These are phyloP conservation scores for Drosophila macrothrix DNA, from an alignment of 2,888 invertebrate genomes.

Conservation along the genomic window DNA sequence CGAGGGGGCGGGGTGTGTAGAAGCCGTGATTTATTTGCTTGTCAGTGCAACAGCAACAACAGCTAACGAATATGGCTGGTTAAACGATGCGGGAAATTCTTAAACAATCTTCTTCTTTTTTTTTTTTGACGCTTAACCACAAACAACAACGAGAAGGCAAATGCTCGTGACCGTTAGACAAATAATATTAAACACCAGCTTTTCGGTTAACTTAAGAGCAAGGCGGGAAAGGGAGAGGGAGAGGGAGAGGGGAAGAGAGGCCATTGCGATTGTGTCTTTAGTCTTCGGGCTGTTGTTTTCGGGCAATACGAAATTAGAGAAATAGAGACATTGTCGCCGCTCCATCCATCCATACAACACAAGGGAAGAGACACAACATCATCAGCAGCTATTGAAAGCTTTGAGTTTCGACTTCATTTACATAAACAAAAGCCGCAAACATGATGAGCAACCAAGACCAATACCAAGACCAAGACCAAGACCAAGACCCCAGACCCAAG, in stretches of 20 bases:
- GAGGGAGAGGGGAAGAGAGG: not conserved
- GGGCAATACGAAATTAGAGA: constrained; percentile 71
- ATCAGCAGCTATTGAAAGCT: constrained; percentile 76
- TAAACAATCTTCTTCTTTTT: constrained; percentile 60
- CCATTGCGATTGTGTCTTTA: constrained; percentile 36
- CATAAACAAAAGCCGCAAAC: constrained; percentile 65
- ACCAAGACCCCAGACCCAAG: not conserved
- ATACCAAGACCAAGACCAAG: not conserved
- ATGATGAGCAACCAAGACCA: constrained; percentile 26
- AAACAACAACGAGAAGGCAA: constrained; percentile 67
- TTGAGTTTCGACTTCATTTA: constrained; percentile 65
- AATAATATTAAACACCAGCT: constrained; percentile 77
- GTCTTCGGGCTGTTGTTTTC: constrained; percentile 23
- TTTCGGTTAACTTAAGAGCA: constrained; percentile 5
- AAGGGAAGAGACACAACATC: constrained; percentile 59
- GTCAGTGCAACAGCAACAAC: constrained; percentile 68
- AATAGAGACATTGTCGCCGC: constrained; percentile 77
- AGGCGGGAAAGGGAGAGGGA: not conserved
- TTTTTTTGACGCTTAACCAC: constrained; percentile 67
- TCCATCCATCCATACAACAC: constrained; percentile 27
- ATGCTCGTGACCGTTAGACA: constrained; percentile 79
- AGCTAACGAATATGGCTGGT: constrained; percentile 69
- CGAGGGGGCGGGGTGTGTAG: constrained; percentile 15
- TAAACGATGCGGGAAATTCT: constrained; percentile 80
- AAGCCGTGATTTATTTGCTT: constrained; percentile 77